A percentile compares a stretch with the other conserved stretches of the same genome.
Evolutionary conservation across 2,888 invertebrate species (phyloP).

Genomic region (Eucera pruinosa): DNA sequence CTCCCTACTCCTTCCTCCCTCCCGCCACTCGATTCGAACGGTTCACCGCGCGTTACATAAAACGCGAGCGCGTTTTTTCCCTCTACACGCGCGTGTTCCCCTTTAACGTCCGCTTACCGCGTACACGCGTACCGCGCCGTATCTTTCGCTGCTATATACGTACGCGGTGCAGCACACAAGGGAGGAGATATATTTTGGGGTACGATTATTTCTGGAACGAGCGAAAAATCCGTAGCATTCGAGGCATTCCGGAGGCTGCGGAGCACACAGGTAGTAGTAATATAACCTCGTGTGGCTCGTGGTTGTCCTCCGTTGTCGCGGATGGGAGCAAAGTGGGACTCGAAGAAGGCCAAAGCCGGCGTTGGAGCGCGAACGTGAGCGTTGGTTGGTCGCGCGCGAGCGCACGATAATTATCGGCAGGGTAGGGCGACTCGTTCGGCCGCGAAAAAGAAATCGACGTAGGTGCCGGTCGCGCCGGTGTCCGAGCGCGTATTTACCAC

Average conservation of each 20-base stretch:
- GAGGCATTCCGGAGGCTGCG: no score
- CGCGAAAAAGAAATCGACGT: slow-evolving; percentile 54
- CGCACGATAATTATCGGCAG: slow-evolving; percentile 55
- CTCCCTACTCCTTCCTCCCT: not conserved
- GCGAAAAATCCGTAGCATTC: slow-evolving; percentile 45
- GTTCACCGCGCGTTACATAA: slow-evolving; percentile 37
- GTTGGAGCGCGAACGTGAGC: slow-evolving; percentile 20
- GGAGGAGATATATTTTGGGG: slow-evolving; percentile 46
- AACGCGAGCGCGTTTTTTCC: slow-evolving; percentile 31
- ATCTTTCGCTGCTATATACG: not conserved
- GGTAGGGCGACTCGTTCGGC: slow-evolving; percentile 39
- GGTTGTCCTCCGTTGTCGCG: not conserved
- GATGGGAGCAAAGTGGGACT: slow-evolving; percentile 47
- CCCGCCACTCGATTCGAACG: slow-evolving; percentile 12
- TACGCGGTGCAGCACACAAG: no score
- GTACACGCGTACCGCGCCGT: no score
- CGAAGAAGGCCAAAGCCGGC: slow-evolving; percentile 43
- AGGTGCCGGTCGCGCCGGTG: slow-evolving; percentile 34
- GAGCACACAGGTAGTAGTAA: no score
- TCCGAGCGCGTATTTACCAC: slow-evolving; percentile 43
- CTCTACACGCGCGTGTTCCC: slow-evolving; percentile 29
- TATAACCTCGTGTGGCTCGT: slow-evolving; percentile 8
- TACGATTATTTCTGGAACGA: slow-evolving; percentile 55
- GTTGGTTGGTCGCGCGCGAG: slow-evolving; percentile 16
- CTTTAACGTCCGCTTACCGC: slow-evolving; percentile 35